Base-by-base conservation (phyloP, 2,888 invertebrate genomes). In the Mactromeris polynyma region DNA sequence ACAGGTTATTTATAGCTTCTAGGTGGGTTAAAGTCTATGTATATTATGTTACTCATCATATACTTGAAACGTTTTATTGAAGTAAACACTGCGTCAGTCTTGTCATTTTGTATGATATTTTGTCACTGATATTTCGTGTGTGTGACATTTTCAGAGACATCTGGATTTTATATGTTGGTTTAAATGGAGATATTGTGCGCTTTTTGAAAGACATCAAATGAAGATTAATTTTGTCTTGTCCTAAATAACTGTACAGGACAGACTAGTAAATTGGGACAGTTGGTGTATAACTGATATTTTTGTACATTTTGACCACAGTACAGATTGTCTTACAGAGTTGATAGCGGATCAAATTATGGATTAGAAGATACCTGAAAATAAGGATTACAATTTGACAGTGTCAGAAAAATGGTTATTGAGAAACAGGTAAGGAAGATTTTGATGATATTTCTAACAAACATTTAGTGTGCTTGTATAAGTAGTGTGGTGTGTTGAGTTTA, bases 21-120 rank as follows among this genome's bases (percentile, higher is more conserved):
- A 73, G 73, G 73, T 73, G 73, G 73, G 73, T 73, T 73, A 73
- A 73, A 73, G 73, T 36, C 26, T 36, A 36, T 33, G 73, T 73
- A 73, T 33, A 73, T 36, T n/a, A 73, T 1, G 36, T 73, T 73
- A 73, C 73, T 73, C 73, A 73, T 73, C 73, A 33, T 64, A 64
- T 26, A 26, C 58, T 64, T 64, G 26, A 64, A 73, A 73, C 73
- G 36, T 73, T 73, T 64, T 73, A 36, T 73, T 26, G 19, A 19
- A 36, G 73, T 36, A 33, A 19, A 73, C 33, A 36, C 6, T 1
- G 33, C 2, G 73, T 33, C 36, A 73, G 33, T 19, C 36, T n/a
- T 64, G 58, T 73, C 33, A 73, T 73, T 73, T 11, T 73, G 19
- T 36, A 73, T 73, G 31, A 73, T 73, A 36, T 73, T 73, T 36